Evolutionary conservation across 2,113 vertebrate genomes (phyloP).

Genomic region (Leucosticte australis): DNA sequence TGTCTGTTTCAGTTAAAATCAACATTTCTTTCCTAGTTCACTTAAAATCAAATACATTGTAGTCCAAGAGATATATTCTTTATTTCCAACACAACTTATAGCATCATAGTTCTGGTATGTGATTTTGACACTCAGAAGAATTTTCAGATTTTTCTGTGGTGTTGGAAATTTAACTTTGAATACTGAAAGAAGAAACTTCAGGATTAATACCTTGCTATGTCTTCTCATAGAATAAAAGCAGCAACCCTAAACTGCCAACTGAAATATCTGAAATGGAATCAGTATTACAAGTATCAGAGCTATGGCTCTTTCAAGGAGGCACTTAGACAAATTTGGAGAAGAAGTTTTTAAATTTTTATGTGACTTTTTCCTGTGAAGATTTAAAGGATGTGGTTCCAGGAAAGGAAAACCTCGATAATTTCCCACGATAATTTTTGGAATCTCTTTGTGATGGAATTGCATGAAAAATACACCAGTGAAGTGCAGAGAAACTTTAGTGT

Average conservation of each 20-base stretch:
- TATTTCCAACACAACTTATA: conserved; percentile 60
- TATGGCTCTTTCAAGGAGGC: background rate
- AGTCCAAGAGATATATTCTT: conserved; percentile 37
- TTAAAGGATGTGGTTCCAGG: background rate
- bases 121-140: background rate
- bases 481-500: background rate
- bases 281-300: background rate
- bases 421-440: background rate
- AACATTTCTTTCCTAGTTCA: conserved; percentile 70
- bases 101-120: background rate
- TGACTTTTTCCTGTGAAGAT: background rate
- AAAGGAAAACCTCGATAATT: background rate
- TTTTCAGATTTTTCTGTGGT: background rate
- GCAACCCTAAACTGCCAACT: background rate
- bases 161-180: background rate
- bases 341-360: background rate
- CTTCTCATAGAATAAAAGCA: background rate
- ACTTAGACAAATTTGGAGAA: background rate
- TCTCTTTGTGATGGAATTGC: background rate
- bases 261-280: conserved; percentile 34
- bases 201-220: background rate
- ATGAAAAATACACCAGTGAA: background rate
- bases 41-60: conserved; percentile 65
- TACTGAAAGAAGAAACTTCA: background rate
- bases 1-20: conserved; percentile 73